Evolutionary conservation across 2,113 vertebrate species (phyloP).

Genomic region (Noctilio leporinus): DNA sequence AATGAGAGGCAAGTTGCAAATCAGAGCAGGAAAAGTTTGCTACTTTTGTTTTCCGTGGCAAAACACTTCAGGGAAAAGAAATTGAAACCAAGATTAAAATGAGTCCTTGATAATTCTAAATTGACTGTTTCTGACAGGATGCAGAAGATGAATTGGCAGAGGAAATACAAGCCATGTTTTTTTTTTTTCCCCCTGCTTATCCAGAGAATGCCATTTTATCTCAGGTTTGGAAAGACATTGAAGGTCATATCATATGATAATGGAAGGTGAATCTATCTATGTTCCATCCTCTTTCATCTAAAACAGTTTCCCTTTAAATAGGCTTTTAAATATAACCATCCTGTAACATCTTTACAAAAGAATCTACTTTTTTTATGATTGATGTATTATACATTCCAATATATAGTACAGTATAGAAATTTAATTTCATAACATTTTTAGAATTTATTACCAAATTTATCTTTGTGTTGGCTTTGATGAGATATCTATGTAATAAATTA

Average conservation of each 20-base stretch:
- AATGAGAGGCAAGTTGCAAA: not conserved
- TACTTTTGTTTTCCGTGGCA: conserved; percentile 36
- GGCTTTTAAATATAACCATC: conserved; percentile 15
- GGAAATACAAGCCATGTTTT: conserved; percentile 10
- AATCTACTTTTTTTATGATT: conserved; percentile 10
- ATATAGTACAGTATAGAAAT: not conserved
- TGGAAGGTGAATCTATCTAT: conserved; percentile 2
- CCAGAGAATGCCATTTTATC: conserved; percentile 42
- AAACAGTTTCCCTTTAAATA: conserved; percentile 27
- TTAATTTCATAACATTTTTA: not conserved
- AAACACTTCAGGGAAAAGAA: conserved; percentile 39
- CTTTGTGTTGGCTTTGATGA: not conserved
- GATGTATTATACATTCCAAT: not conserved
- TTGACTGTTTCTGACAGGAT: conserved; percentile 35
- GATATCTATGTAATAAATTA: not conserved
- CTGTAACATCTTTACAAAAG: not conserved
- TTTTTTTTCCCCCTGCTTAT: not conserved
- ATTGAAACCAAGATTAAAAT: conserved; percentile 64
- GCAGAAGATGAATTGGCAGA: conserved; percentile 46
- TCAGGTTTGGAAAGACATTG: not conserved
- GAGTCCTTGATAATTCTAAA: conserved; percentile 39
- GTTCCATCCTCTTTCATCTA: conserved; percentile 11
- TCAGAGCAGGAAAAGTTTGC: not conserved
- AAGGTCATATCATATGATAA: conserved; percentile 25
- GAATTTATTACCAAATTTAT: not conserved